Conservation (phyloP, 2,113 vertebrate genomes). For the Tetraodon nigroviridis region DNA sequence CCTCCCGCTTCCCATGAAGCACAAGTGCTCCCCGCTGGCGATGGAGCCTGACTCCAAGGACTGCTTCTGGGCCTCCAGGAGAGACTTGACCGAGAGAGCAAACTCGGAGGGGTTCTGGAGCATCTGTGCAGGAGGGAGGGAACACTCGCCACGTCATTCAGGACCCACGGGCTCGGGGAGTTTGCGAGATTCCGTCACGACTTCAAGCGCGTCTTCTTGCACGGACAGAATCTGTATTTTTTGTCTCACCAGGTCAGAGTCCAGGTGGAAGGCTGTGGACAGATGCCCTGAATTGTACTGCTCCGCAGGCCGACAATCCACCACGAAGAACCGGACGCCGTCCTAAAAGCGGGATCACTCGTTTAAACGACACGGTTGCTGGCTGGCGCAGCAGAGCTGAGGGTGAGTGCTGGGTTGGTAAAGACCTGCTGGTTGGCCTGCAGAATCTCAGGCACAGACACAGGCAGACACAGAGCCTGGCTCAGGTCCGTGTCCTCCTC, state of each 20-base stretch:
- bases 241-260: slow-evolving; percentile 89
- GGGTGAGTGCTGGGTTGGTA: neutral
- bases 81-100: slow-evolving; percentile 92
- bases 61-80: slow-evolving; percentile 96
- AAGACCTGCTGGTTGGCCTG: slow-evolving; percentile 96
- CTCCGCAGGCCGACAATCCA: slow-evolving; percentile 96
- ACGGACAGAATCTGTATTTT: neutral
- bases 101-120: slow-evolving; percentile 97
- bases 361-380: neutral
- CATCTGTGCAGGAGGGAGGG: slow-evolving; percentile 76
- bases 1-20: slow-evolving; percentile 98
- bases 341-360: slow-evolving; percentile 71
- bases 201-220: no score
- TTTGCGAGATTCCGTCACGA: no score
- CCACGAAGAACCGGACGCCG: slow-evolving; percentile 96
- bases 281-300: slow-evolving; percentile 98
- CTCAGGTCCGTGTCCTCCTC: slow-evolving; percentile 95
- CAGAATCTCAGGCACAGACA: slow-evolving; percentile 95
- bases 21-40: slow-evolving; percentile 94
- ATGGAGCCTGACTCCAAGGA: slow-evolving; percentile 94
- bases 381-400: neutral
- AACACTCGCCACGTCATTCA: neutral
- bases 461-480: slow-evolving; percentile 90
- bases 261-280: slow-evolving; percentile 96
- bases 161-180: no score